Percentiles rank a stretch among this genome's conserved stretches.
phyloP scores from a whole-genome alignment of 2,888 invertebrate genomes.

The Morpho deidamia region DNA sequence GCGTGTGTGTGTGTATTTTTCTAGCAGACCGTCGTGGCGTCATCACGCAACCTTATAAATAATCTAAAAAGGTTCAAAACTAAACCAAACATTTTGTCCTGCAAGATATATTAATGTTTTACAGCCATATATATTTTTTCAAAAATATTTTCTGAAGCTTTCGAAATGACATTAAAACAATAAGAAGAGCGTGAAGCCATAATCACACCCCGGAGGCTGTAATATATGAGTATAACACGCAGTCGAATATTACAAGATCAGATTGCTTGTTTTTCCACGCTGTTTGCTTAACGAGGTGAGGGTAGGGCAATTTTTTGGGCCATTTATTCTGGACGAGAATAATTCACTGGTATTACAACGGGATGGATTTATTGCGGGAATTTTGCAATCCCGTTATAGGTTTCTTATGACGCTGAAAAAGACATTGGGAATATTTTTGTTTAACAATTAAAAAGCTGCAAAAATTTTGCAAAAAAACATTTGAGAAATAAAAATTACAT shows the following conservation, averaged over 20 bases:
- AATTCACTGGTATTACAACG: constrained; percentile 13
- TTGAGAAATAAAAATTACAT: too few species aligned
- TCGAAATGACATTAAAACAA: neutral
- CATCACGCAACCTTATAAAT: too few species aligned
- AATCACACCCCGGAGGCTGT: neutral
- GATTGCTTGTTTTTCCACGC: constrained; percentile 30
- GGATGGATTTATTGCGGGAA: constrained; percentile 9
- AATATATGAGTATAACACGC: neutral
- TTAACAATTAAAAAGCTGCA: neutral
- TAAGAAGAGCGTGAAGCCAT: neutral
- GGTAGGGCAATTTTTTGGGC: constrained; percentile 26
- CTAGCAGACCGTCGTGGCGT: too few species aligned
- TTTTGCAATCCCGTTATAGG: neutral
- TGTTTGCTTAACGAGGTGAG: constrained; percentile 29
- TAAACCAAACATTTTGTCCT: too few species aligned
- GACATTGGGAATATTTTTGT: neutral
- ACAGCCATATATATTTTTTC: too few species aligned
- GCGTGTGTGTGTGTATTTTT: too few species aligned
- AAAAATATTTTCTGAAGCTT: neutral
- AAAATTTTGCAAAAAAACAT: neutral
- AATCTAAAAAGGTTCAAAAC: too few species aligned
- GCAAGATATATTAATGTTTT: too few species aligned
- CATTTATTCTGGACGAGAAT: constrained; percentile 23
- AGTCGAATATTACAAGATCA: constrained; percentile 19
- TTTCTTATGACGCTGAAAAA: neutral